A percentile compares a stretch with the other conserved stretches of the same genome.
Conservation (phyloP, 1,140 invertebrate genomes). For the Bathynomus jamesi region DNA sequence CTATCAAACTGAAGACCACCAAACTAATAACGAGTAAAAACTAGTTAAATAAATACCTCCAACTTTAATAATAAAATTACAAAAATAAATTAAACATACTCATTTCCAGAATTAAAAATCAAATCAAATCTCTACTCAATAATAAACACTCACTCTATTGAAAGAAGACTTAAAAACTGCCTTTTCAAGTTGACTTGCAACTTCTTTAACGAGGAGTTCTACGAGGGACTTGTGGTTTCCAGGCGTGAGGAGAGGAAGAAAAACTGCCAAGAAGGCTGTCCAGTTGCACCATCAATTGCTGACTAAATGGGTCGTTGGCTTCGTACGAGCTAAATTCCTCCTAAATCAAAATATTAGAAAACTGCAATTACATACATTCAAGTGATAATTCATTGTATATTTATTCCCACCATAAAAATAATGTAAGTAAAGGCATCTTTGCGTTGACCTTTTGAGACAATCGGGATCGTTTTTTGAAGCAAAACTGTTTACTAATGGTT, state of each 20-base stretch:
- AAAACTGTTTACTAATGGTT: too few species aligned
- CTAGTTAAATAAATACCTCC: constrained; percentile 19
- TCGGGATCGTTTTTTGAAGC: too few species aligned
- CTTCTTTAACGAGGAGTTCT: constrained; percentile 67
- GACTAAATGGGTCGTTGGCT: constrained; percentile 82
- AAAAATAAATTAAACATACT: not conserved
- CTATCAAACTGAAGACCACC: constrained; percentile 90
- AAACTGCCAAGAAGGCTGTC: constrained; percentile 69
- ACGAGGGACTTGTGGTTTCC: constrained; percentile 77
- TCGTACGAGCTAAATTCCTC: constrained; percentile 80
- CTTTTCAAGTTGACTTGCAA: constrained; percentile 74
- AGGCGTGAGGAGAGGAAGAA: constrained; percentile 65
- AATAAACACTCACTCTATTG: constrained; percentile 38
- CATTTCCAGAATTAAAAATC: not conserved
- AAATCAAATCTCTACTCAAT: too few species aligned
- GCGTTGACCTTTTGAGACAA: too few species aligned
- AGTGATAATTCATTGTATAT: too few species aligned
- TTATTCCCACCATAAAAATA: too few species aligned
- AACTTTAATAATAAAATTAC: constrained; percentile 2
- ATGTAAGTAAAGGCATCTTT: too few species aligned
- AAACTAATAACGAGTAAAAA: constrained; percentile 51
- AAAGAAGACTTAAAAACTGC: constrained; percentile 68
- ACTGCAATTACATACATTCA: too few species aligned
- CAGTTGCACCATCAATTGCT: constrained; percentile 74
- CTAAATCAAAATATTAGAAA: too few species aligned